Percentiles rank a stretch among this genome's conserved stretches.
These are phyloP conservation scores for Chamaea fasciata DNA, from an alignment of 2,113 vertebrate species.

Conservation along the genomic window DNA sequence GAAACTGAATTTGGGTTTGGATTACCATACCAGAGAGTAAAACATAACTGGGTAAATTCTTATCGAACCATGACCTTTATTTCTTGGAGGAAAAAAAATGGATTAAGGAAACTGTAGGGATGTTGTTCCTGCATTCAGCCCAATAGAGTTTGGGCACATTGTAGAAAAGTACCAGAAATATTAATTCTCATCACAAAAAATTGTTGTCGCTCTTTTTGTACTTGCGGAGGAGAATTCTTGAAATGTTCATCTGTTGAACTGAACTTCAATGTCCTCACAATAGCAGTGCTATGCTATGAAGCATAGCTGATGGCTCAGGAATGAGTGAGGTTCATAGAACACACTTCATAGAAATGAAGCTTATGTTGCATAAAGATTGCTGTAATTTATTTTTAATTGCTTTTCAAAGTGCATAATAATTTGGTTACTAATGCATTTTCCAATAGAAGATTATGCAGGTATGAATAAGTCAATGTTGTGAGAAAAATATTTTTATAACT, in stretches of 20 bases:
- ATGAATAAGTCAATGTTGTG: not conserved
- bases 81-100: not conserved
- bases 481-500: not conserved
- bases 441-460: not conserved
- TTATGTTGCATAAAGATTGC: not conserved
- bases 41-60: not conserved
- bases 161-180: not conserved
- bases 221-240: not conserved
- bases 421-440: not conserved
- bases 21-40: not conserved
- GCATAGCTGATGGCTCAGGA: not conserved
- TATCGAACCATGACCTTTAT: not conserved
- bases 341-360: not conserved
- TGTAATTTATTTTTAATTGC: slow-evolving; percentile 11
- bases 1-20: not conserved
- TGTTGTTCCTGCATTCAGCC: not conserved
- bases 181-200: not conserved
- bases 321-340: not conserved
- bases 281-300: not conserved
- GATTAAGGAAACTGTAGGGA: not conserved
- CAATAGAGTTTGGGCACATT: accelerated
- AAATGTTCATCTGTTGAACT: not conserved
- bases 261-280: not conserved
- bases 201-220: not conserved
- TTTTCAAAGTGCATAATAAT: not conserved